Evolutionary conservation across 2,113 vertebrate species (phyloP), one percentile per base, ranked within the genome.

Genomic region (Candoia aspera): DNA sequence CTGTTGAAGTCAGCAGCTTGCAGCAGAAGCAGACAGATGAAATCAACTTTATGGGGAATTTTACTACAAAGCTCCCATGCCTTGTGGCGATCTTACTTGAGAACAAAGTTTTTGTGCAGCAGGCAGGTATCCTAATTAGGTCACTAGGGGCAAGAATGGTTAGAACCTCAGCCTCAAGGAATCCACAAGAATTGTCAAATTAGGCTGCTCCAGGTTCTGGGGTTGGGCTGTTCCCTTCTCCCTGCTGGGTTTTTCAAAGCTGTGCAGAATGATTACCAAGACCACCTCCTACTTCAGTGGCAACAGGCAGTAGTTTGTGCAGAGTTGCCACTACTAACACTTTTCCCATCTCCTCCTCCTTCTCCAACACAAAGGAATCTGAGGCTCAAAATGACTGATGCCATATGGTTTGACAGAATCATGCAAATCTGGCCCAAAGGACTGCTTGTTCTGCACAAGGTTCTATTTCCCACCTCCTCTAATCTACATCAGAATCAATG

Each of bases 101-200:
- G 96, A 94, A 97, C 95, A 96, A 97, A 97, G 97, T 93, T 92
- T 89, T 84, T 87, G 73, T 95, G 91, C 94, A 15, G 94, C 95
- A 96, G 96, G 94, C 94, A 95, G 94, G 95, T 97, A 97, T 97
- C 97, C 97, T 98, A 98, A 98, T 98, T 97, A 98, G 97, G 98
- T 98, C 98, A 98, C 95, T 91, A 91, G 96, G 97, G 95, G 96
- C 95, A 97, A 94, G 94, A 95, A 93, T 95, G 95, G 95, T 96
- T 95, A 95, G 95, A 96, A 97, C 89, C 86, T 90, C 92, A 89
- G 92, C 42, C 91, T 90, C 91, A 96, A 94, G 86, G 94, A 96
- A 95, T 93, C 73, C 53, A 84, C 88, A 85, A 86, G 46, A 92
- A 17, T 73, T 95, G 86, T 94, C 88, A 91, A 92, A 93, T 93